Percentiles rank a stretch among this genome's conserved stretches.
phyloP scores from a whole-genome alignment of 2,113 vertebrate species.

The Mobula birostris region DNA sequence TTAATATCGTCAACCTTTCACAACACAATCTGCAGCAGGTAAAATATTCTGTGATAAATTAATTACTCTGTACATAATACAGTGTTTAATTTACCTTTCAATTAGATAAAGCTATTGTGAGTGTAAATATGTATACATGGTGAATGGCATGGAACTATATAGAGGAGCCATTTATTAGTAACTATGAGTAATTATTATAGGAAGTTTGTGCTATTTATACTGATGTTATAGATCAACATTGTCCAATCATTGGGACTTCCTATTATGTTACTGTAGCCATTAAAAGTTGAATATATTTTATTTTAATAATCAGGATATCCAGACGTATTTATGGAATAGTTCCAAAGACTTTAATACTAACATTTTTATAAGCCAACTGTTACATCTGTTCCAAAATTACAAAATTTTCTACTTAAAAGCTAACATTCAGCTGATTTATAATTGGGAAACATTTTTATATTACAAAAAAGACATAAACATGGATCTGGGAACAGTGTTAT shows the following conservation, averaged over 20 bases:
- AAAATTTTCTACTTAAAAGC: conserved; percentile 8
- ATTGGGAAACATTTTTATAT: not conserved
- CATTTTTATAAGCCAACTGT: not conserved
- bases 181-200: not conserved
- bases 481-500: not conserved
- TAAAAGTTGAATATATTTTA: not conserved
- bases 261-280: not conserved
- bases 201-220: not conserved
- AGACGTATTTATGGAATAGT: not conserved
- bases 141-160: not conserved
- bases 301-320: not conserved
- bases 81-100: not conserved
- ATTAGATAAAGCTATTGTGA: not conserved
- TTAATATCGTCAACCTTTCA: not conserved
- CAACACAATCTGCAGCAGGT: not conserved
- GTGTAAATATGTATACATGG: not conserved
- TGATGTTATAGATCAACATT: conserved; percentile 7
- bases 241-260: not conserved
- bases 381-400: conserved; percentile 4
- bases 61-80: not conserved
- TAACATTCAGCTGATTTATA: not conserved
- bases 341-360: not conserved
- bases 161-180: not conserved
- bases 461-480: not conserved
- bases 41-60: not conserved